phyloP scores from a whole-genome alignment of 2,113 vertebrate species.

The Menura novaehollandiae region DNA sequence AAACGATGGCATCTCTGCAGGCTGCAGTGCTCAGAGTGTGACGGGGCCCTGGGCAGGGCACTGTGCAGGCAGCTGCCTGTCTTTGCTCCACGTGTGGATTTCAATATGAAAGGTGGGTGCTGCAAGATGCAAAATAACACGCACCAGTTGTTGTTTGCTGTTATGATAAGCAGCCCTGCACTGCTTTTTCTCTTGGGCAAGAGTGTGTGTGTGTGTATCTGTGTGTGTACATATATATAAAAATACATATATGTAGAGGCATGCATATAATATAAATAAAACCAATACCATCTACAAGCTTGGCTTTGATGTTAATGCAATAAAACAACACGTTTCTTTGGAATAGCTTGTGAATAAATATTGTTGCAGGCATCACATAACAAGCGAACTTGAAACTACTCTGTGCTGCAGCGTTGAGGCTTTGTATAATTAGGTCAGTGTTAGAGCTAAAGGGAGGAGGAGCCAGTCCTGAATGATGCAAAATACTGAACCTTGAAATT shows the following conservation, averaged over 20 bases:
- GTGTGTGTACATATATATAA: background rate
- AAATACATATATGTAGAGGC: background rate
- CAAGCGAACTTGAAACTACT: background rate
- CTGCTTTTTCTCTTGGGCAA: background rate
- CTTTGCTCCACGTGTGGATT: background rate
- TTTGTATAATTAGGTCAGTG: conserved; percentile 22
- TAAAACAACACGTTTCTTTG: background rate
- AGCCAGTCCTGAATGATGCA: background rate
- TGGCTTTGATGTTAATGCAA: background rate
- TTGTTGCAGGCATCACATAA: conserved; percentile 14
- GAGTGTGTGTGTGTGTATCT: background rate
- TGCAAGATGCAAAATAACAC: background rate
- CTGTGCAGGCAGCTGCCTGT: background rate
- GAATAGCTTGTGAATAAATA: conserved; percentile 33
- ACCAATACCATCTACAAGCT: background rate
- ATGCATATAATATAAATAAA: background rate
- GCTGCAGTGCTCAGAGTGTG: background rate
- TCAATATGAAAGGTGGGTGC: background rate
- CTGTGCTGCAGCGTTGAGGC: fast-evolving
- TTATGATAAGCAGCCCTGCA: background rate
- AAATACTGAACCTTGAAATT: background rate
- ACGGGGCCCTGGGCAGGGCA: background rate
- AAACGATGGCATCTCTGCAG: background rate
- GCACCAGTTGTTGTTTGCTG: background rate
- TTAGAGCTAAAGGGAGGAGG: background rate